A percentile compares a stretch with the other conserved stretches of the same genome.
These are phyloP conservation scores for Baryphthengus martii DNA, from an alignment of 2,113 vertebrate genomes.

Conservation along the genomic window DNA sequence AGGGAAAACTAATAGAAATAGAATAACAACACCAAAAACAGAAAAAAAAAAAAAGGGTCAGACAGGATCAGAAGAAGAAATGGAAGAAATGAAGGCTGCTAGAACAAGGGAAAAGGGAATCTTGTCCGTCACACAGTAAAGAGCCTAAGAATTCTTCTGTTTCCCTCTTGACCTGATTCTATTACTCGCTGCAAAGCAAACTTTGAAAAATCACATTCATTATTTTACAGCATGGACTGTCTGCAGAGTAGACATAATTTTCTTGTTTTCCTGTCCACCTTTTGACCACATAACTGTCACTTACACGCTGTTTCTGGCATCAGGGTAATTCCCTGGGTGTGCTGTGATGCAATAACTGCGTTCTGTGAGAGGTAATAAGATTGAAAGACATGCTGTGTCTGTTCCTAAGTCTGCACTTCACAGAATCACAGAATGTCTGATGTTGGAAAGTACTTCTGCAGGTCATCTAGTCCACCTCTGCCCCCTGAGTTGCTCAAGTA, in stretches of 20 bases:
- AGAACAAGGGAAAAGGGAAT: not conserved
- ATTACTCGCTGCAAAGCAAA: not conserved
- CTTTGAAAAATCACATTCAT: not conserved
- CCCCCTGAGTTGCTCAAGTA: not conserved
- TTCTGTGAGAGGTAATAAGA: not conserved
- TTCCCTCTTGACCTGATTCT: not conserved
- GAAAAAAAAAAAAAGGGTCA: not conserved
- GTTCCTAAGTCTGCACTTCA: not conserved
- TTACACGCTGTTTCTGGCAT: not conserved
- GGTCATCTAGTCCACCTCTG: not conserved
- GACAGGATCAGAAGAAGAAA: not conserved
- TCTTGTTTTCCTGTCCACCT: not conserved
- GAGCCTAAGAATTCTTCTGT: not conserved
- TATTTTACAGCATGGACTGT: not conserved
- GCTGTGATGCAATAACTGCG: not conserved
- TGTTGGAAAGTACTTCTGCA: not conserved
- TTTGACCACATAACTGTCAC: not conserved
- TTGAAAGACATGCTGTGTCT: not conserved
- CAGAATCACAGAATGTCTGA: not conserved
- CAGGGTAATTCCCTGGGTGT: not conserved
- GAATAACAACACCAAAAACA: not conserved
- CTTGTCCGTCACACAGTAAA: not conserved
- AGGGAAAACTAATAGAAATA: not conserved
- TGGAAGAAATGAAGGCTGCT: not conserved
- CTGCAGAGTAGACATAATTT: not conserved